Evolutionary conservation across 2,888 invertebrate genomes (phyloP).

Genomic region (Eupithecia subumbrata): DNA sequence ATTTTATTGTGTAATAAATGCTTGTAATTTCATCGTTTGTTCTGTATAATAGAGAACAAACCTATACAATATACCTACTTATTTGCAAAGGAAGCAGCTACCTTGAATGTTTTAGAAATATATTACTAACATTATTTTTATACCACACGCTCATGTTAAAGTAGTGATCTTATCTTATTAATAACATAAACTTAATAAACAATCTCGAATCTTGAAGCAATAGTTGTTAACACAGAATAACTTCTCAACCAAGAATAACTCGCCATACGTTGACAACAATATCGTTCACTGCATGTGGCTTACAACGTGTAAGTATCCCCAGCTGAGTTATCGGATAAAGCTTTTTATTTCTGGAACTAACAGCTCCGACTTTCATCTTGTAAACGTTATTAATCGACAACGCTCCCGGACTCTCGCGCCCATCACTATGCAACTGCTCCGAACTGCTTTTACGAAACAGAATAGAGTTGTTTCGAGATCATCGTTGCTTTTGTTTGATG

Average conservation of each 20-base stretch:
- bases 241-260: slow-evolving; percentile 31
- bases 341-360: slow-evolving; percentile 79
- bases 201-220: neutral
- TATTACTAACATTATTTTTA: neutral
- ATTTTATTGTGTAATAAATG: neutral
- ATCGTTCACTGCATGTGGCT: slow-evolving; percentile 47
- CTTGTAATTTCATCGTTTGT: neutral
- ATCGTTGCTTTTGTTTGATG: slow-evolving; percentile 42
- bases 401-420: slow-evolving; percentile 72
- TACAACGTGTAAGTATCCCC: slow-evolving; percentile 67
- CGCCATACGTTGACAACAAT: slow-evolving; percentile 30
- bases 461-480: slow-evolving; percentile 45
- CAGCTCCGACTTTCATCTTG: slow-evolving; percentile 78
- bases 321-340: slow-evolving; percentile 76
- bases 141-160: neutral
- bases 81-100: neutral
- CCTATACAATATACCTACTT: neutral
- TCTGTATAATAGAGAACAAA: neutral
- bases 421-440: slow-evolving; percentile 49
- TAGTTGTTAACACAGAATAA: slow-evolving; percentile 1
- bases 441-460: slow-evolving; percentile 21
- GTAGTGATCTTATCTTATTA: neutral
- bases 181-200: neutral
- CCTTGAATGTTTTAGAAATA: no score
- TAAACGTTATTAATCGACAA: slow-evolving; percentile 82